These are phyloP conservation scores for Castor canadensis DNA, from an alignment of 2,113 vertebrate species.

Conservation along the genomic window DNA sequence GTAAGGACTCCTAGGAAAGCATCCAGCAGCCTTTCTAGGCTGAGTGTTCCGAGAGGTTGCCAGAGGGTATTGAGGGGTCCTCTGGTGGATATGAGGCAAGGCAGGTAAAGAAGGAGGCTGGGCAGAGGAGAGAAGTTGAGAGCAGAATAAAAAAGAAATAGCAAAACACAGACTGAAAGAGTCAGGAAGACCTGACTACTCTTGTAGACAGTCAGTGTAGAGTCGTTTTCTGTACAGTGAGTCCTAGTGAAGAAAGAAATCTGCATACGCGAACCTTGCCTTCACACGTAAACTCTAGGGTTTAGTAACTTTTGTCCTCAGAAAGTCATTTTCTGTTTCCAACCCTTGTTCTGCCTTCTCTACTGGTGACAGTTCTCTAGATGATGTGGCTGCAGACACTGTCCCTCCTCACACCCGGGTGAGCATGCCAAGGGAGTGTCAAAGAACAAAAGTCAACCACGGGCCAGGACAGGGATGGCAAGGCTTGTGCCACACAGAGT, in stretches of 20 bases:
- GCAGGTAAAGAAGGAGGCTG: too few relatives aligned
- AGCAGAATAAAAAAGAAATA: not conserved
- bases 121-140: not conserved
- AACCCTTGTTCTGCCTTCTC: not conserved
- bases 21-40: not conserved
- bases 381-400: not conserved
- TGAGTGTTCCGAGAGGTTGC: not conserved
- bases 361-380: not conserved
- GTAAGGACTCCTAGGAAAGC: not conserved
- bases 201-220: too few relatives aligned
- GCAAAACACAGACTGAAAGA: not conserved
- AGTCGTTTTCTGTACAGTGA: not conserved
- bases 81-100: not conserved
- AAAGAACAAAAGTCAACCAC: not conserved
- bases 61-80: fast-evolving
- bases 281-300: not conserved
- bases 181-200: not conserved
- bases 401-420: fast-evolving
- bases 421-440: not conserved
- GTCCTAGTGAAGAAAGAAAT: too few relatives aligned
- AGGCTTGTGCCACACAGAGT: not conserved
- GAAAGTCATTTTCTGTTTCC: not conserved
- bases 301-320: not conserved
- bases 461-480: not conserved
- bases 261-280: not conserved